Evolutionary conservation across 2,797 vertebrate genomes (phyloP).

Genomic region (Anas capensis): DNA sequence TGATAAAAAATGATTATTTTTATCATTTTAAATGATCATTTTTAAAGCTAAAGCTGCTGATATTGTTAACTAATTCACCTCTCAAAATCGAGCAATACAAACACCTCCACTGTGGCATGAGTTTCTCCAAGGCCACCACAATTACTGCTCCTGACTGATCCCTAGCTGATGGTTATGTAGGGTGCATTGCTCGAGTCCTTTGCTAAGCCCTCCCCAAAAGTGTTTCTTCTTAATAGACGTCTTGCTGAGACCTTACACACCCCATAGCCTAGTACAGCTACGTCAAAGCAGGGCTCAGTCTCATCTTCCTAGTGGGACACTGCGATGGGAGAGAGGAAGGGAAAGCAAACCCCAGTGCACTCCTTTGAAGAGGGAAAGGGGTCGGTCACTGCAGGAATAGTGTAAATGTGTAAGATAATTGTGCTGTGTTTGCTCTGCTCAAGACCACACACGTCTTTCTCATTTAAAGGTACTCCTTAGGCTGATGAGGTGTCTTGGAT

Average conservation of each 20-base stretch:
- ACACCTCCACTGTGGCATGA: not conserved
- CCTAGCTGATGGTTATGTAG: not conserved
- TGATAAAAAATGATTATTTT: not conserved
- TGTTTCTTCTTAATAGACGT: not conserved
- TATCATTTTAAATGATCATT: not conserved
- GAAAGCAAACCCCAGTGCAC: not conserved
- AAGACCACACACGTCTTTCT: not conserved
- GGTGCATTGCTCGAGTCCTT: not conserved
- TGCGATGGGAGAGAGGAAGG: no score
- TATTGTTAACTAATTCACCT: not conserved
- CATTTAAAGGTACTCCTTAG: not conserved
- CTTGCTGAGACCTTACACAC: rapidly evolving
- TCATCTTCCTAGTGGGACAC: not conserved
- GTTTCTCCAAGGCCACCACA: not conserved
- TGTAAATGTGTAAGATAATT: not conserved
- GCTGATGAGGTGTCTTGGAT: not conserved
- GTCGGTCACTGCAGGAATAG: not conserved
- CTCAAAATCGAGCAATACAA: not conserved
- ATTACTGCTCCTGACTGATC: not conserved
- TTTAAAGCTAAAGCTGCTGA: not conserved
- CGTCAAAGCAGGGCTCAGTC: not conserved
- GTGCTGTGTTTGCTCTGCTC: not conserved
- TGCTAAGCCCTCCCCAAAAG: not conserved
- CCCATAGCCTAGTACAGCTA: not conserved
- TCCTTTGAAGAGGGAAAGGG: not conserved